These are phyloP conservation scores for Agrochola lychnidis DNA, from an alignment of 2,888 invertebrate species.

Conservation along the genomic window DNA sequence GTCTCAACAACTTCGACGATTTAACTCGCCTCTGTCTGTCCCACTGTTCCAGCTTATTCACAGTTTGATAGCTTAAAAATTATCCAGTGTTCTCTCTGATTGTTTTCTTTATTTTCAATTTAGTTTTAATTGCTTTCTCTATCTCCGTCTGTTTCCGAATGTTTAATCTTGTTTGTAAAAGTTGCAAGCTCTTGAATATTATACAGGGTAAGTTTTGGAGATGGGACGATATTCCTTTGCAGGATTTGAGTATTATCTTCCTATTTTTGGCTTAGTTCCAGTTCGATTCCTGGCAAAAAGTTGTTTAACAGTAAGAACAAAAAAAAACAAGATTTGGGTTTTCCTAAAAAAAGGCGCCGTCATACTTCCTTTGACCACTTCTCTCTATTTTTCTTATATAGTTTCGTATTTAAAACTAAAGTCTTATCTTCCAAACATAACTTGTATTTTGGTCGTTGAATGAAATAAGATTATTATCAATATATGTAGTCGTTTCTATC, in stretches of 20 bases:
- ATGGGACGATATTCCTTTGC: not conserved
- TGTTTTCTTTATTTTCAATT: constrained; percentile 51
- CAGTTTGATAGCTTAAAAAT: constrained; percentile 63
- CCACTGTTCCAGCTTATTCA: constrained; percentile 72
- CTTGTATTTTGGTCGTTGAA: constrained; percentile 11
- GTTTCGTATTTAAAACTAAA: not conserved
- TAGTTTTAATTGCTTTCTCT: constrained; percentile 61
- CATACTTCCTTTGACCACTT: not conserved
- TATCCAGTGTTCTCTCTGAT: constrained; percentile 48
- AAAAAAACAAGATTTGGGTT: not conserved
- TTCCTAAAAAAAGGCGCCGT: not conserved
- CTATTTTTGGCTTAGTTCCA: not conserved
- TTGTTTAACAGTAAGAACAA: too few species aligned
- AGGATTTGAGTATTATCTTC: not conserved
- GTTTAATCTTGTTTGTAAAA: constrained; percentile 39
- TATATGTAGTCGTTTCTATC: constrained; percentile 58
- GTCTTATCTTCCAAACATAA: not conserved
- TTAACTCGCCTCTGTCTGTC: constrained; percentile 76
- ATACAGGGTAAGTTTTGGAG: not conserved
- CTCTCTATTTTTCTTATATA: not conserved
- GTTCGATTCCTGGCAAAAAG: not conserved
- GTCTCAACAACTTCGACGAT: constrained; percentile 82
- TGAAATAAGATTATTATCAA: constrained; percentile 58
- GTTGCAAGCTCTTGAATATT: constrained; percentile 33
- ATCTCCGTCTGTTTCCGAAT: constrained; percentile 32